Evolutionary conservation across 2,113 vertebrate species (phyloP), one percentile per base, ranked within the genome.

Genomic region (Cettia cetti): DNA sequence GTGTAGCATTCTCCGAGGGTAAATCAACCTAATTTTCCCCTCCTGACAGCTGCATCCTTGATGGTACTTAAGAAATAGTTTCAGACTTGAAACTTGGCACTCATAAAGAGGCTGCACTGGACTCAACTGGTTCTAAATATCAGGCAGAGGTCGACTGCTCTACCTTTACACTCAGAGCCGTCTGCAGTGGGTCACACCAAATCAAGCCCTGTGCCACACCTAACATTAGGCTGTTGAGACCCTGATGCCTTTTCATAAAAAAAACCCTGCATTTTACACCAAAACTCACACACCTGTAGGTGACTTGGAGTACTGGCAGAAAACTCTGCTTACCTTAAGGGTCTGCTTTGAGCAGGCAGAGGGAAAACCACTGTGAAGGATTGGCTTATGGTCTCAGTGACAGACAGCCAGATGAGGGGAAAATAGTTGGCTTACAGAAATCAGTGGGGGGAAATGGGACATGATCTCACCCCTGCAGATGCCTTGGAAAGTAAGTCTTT

Each of bases 21-120:
- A 86, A 85, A 90, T 90, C 95, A 90, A 80, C n/a, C 9, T 88
- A 79, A 93, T 93, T 94, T 94, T 91, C 57, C 31, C 28, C 59
- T 90, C 57, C 79, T 95, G 71, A 78, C 75, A 95, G 90, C 82
- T 93, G 79, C 66, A 93, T 94, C 82, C 63, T 90, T 57, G 53
- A 80, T 61, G 28, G 72, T 61, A 42, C 33, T 57, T n/a, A 65
- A 90, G 31, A 30, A 90, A 65, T 45, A 59, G 37, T 53, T 85
- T 54, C 71, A 72, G 40, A 45, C 15, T 79, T 80, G 63, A 88
- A 93, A 61, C 13, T 8, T 76, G 49, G 31, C 1, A 2, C 24
- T 19, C 1, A 0, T 30, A 4, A 69, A 63, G 60, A 92, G 33
- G 9, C 11, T 80, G 26, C 20, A 4, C 20, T 54, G 75, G 71